phyloP scores from a whole-genome alignment of 2,797 vertebrate species.

The Hapalemur alaotrensis region DNA sequence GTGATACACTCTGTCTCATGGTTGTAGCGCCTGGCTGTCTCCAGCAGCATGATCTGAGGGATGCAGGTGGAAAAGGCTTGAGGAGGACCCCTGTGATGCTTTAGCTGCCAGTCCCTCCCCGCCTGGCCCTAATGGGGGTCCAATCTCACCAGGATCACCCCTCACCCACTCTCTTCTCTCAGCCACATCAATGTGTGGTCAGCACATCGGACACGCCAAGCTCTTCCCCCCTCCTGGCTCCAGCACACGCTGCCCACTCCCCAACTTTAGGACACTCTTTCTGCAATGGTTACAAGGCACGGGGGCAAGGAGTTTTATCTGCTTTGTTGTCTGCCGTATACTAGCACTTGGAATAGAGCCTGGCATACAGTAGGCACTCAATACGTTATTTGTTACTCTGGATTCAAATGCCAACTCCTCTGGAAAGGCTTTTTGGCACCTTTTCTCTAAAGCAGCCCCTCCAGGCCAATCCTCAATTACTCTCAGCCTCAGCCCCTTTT shows the following conservation, averaged over 20 bases:
- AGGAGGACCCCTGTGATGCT: not conserved
- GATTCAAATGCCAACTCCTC: not conserved
- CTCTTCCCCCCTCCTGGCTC: too few relatives aligned
- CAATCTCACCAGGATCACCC: accelerated
- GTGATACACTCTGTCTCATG: conserved; percentile 82
- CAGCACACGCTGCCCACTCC: accelerated
- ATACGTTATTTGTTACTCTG: not conserved
- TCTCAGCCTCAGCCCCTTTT: not conserved
- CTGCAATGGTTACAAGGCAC: accelerated
- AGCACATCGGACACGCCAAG: accelerated
- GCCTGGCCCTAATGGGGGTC: too few relatives aligned
- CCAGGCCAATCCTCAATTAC: not conserved
- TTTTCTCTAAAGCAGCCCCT: not conserved
- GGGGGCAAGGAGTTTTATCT: not conserved
- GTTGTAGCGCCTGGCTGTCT: conserved; percentile 84
- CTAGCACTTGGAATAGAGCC: not conserved
- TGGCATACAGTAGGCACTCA: too few relatives aligned
- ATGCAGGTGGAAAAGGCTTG: accelerated
- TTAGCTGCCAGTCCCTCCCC: not conserved
- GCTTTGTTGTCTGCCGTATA: not conserved
- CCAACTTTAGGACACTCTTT: not conserved
- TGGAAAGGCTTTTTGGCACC: not conserved
- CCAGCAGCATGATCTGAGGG: conserved; percentile 82
- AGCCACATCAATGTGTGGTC: not conserved
- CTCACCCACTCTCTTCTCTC: accelerated